Conservation (phyloP, 2,888 invertebrate genomes). For the Watsonalla cultraria region DNA sequence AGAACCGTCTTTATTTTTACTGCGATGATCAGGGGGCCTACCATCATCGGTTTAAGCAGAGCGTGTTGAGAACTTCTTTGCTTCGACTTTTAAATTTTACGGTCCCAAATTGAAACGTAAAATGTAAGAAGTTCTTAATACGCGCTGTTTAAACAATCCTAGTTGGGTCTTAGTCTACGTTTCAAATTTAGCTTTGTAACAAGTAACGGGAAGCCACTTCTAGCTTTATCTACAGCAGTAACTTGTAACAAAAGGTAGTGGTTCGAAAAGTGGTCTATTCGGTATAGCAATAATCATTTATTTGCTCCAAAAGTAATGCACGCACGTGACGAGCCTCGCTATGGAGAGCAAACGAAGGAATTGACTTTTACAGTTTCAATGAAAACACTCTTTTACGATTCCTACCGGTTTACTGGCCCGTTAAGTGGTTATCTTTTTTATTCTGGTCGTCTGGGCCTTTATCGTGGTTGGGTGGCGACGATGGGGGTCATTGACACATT, state of each 20-base stretch:
- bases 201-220: too few species aligned
- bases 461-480: not conserved
- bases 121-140: too few species aligned
- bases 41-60: too few species aligned
- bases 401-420: not conserved
- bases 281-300: constrained; percentile 56
- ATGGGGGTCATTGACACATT: not conserved
- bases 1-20: too few species aligned
- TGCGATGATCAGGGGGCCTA: too few species aligned
- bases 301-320: constrained; percentile 26
- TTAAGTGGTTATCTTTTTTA: not conserved
- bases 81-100: too few species aligned
- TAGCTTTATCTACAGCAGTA: too few species aligned
- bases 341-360: constrained; percentile 26
- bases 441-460: not conserved
- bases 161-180: too few species aligned
- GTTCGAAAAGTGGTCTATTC: constrained; percentile 43
- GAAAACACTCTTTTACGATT: constrained; percentile 9
- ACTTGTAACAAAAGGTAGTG: constrained; percentile 26
- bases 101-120: too few species aligned
- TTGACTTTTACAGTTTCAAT: constrained; percentile 27
- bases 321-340: constrained; percentile 48
- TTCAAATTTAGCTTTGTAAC: too few species aligned
- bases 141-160: too few species aligned
- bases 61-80: too few species aligned